phyloP scores from a whole-genome alignment of 1,140 invertebrate genomes.

The Drosophila triauraria region DNA sequence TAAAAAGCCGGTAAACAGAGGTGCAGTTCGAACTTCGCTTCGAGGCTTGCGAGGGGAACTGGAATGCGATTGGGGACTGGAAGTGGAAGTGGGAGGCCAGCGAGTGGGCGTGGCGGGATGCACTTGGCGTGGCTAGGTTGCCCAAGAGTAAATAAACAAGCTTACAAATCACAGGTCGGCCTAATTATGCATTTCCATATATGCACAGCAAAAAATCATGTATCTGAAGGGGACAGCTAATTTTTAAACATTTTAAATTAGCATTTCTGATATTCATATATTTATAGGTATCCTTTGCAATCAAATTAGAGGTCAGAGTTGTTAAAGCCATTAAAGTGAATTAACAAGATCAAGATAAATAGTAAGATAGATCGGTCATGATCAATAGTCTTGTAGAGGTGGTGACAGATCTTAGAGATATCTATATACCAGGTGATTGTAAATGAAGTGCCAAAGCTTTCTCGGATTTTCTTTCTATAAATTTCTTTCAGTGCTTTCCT shows the following conservation, averaged over 20 bases:
- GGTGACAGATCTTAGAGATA: background rate
- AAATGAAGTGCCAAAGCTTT: too few relatives aligned
- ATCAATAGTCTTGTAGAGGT: background rate
- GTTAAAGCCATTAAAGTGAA: background rate
- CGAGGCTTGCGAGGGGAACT: slow-evolving; percentile 5
- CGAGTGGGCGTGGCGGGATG: slow-evolving; percentile 31
- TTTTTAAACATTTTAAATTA: background rate
- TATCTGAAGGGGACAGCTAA: too few relatives aligned
- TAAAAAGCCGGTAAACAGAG: slow-evolving; percentile 54
- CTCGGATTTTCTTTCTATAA: too few relatives aligned
- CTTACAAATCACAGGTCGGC: slow-evolving; percentile 34
- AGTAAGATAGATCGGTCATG: background rate
- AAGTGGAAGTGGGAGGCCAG: slow-evolving; percentile 1
- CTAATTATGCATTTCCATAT: slow-evolving; percentile 45
- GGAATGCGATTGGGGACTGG: slow-evolving; percentile 7
- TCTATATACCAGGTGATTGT: too few relatives aligned
- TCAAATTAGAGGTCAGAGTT: background rate
- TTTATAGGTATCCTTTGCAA: background rate
- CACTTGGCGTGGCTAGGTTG: slow-evolving; percentile 23
- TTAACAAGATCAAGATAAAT: background rate
- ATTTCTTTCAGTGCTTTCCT: slow-evolving; percentile 16
- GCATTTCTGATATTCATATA: background rate
- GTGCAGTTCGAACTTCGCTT: slow-evolving; percentile 42
- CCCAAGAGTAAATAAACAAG: slow-evolving; percentile 33
- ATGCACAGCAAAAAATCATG: slow-evolving; percentile 10